Evolutionary conservation across 2,797 vertebrate genomes (phyloP).

Genomic region (Gymnopithys bicolor): DNA sequence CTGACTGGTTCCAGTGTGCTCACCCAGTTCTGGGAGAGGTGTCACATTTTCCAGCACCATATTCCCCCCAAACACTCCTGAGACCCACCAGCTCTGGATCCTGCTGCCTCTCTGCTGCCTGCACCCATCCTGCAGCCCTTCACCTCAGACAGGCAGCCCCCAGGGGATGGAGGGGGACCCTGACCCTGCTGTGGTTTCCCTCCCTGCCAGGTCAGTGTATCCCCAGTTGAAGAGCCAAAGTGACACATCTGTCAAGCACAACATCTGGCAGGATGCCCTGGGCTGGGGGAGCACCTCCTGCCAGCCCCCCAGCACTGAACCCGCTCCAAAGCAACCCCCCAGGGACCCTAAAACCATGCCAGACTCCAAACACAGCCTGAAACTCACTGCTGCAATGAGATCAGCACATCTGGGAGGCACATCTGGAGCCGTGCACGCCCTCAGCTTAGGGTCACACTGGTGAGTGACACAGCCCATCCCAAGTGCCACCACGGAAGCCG

Average conservation of each 20-base stretch:
- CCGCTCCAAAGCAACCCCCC: background rate
- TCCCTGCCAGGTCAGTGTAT: fast-evolving
- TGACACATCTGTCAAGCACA: background rate
- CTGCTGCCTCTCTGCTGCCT: background rate
- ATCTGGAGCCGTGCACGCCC: background rate
- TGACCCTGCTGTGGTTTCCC: fast-evolving
- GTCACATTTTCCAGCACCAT: background rate
- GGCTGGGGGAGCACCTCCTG: no score
- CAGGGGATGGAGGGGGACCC: background rate
- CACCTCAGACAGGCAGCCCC: background rate
- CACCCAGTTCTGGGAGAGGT: background rate
- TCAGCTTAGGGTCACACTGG: background rate
- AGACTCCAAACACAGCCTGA: background rate
- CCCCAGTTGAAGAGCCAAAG: background rate
- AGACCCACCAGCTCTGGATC: background rate
- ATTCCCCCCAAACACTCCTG: fast-evolving
- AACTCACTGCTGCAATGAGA: background rate
- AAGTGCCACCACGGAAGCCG: background rate
- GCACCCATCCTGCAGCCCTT: background rate
- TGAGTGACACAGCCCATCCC: background rate
- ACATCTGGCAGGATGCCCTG: background rate
- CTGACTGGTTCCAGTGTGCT: background rate
- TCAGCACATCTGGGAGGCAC: background rate
- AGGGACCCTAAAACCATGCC: background rate
- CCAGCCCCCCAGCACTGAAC: background rate